Percentiles rank a stretch among this genome's conserved stretches.
Conservation (phyloP, 2,888 invertebrate genomes). For the Lymantria dispar region DNA sequence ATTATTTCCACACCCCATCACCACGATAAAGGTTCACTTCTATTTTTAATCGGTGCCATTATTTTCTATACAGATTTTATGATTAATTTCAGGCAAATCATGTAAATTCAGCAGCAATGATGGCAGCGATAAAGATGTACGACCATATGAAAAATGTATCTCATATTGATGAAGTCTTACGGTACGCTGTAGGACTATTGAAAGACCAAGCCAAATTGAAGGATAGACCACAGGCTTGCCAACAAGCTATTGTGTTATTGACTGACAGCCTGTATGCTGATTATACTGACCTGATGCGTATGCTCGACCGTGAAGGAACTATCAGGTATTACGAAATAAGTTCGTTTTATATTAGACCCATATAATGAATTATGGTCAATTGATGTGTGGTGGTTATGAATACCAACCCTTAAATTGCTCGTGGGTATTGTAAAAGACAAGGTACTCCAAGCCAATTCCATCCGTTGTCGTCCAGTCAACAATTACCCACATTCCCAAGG, state of each 20-base stretch:
- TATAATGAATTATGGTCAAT: no score
- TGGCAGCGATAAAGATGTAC: conserved; percentile 53
- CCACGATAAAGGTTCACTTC: no score
- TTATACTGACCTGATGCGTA: conserved; percentile 49
- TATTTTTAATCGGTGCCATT: no score
- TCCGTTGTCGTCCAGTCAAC: no score
- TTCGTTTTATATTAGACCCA: background rate
- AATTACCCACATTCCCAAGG: no score
- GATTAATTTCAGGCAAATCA: conserved; percentile 60
- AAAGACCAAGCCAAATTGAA: conserved; percentile 37
- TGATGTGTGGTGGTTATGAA: no score
- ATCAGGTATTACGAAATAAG: conserved; percentile 49
- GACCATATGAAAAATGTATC: conserved; percentile 53
- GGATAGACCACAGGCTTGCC: conserved; percentile 58
- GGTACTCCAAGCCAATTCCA: no score
- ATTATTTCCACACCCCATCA: no score
- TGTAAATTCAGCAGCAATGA: conserved; percentile 72
- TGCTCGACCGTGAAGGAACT: conserved; percentile 56
- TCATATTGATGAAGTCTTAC: conserved; percentile 50
- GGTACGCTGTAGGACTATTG: conserved; percentile 51
- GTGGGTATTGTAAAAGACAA: no score
- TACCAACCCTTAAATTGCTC: no score
- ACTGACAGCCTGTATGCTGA: conserved; percentile 65
- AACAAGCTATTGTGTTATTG: conserved; percentile 71
- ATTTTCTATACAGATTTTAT: no score